Evolutionary conservation across 1,140 invertebrate genomes (phyloP).

Genomic region (Drosophila pseudoananassae): DNA sequence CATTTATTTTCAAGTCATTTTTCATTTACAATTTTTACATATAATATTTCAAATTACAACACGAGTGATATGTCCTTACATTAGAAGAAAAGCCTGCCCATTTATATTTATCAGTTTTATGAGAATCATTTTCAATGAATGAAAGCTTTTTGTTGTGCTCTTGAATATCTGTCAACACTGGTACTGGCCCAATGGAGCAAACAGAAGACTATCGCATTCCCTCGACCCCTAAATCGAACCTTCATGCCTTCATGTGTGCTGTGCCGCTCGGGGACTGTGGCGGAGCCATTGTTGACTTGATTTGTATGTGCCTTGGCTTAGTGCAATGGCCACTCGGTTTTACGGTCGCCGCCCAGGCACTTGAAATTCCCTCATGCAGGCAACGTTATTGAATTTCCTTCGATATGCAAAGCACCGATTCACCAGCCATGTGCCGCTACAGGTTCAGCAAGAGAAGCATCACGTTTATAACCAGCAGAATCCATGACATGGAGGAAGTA

Average conservation of each 20-base stretch:
- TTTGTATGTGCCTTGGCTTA: constrained; percentile 67
- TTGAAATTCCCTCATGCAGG: constrained; percentile 52
- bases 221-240: not conserved
- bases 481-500: not conserved
- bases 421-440: not conserved
- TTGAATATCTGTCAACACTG: constrained; percentile 12
- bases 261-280: constrained; percentile 16
- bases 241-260: constrained; percentile 4
- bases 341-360: constrained; percentile 31
- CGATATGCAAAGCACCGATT: constrained; percentile 34
- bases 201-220: constrained; percentile 19
- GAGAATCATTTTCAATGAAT: not conserved
- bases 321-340: constrained; percentile 62
- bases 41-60: not conserved
- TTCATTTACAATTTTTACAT: too few species aligned
- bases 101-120: not conserved
- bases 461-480: not conserved
- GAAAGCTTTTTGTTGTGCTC: not conserved
- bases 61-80: not conserved
- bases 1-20: too few species aligned
- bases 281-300: constrained; percentile 59
- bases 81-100: not conserved
- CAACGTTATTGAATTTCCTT: constrained; percentile 31
- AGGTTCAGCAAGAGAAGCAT: not conserved
- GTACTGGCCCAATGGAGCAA: not conserved